Base-by-base conservation (phyloP, 1,140 invertebrate species). In the Drosophila ananassae region DNA sequence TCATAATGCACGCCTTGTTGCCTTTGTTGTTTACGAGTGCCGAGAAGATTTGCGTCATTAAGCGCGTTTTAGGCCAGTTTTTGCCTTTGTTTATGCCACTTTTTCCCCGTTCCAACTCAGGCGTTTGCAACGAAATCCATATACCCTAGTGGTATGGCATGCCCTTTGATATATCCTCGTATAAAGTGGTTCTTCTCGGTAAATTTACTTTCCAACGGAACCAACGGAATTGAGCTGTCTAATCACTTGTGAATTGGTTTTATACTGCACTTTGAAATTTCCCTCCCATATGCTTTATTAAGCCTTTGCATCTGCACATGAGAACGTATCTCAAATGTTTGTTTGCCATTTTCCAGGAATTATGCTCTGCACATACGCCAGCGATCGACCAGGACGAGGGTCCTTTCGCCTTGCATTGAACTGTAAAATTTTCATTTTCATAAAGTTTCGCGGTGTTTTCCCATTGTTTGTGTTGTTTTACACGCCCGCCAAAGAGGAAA, bases 391-490 rank as follows among this genome's bases (percentile, higher is more conserved):
- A 34, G 48, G 17, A 25, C 41, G 12, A 10, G 32, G 51, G 34
- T 37, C 52, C 58, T 55, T 77, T 73, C 60, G 59, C 56, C 73
- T 67, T 59, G 77, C 78, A 85, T 81, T 82, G 82, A 85, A 85
- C 82, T 85, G 78, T 85, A 82, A 89, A 87, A 85, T 89, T 85
- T 85, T 82, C 83, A 85, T 89, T 85, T 85, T 85, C 74, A 85
- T 82, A 85, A 85, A 85, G 83, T 85, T 85, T 60, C 55, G 82
- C 81, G 80, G 62, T 81, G 77, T 69, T 87, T 77, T 63, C 75
- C 75, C 66, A 21, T 75, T 75, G 73, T 75, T 74, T 74, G 63
- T 69, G 63, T 76, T 71, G 67, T 61, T 79, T 73, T 73, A 58
- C 68, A 66, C 64, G 48, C 39, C 37, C 53, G 37, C 69, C 54